Percentiles rank a stretch among this genome's conserved stretches.
These are phyloP conservation scores for Matsumurasca onukii DNA, from an alignment of 1,140 invertebrate species.

Conservation along the genomic window DNA sequence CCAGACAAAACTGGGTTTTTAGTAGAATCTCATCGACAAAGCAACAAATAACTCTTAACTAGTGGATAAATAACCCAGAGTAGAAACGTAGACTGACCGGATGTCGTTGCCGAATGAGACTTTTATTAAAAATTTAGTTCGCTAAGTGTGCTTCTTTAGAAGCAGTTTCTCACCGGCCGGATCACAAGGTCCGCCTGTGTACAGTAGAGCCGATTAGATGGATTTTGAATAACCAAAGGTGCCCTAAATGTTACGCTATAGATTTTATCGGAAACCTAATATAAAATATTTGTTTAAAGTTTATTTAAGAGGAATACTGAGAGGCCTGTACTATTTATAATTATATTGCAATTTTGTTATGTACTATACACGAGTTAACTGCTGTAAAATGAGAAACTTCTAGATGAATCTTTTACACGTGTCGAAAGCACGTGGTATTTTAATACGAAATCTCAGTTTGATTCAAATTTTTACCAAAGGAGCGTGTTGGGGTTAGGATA, in stretches of 20 bases:
- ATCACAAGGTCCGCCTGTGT: neutral
- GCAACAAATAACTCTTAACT: constrained; percentile 22
- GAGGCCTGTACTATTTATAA: constrained; percentile 40
- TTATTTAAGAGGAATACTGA: constrained; percentile 33
- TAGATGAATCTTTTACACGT: too few relatives aligned
- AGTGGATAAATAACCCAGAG: neutral
- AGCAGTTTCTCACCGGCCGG: constrained; percentile 12
- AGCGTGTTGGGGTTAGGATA: constrained; percentile 25
- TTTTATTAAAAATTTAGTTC: constrained; percentile 30
- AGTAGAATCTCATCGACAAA: constrained; percentile 12
- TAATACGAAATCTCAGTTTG: constrained; percentile 10
- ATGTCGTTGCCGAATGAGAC: constrained; percentile 21
- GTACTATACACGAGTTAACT: constrained; percentile 29
- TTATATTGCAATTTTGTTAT: constrained; percentile 33
- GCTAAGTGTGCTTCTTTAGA: constrained; percentile 32
- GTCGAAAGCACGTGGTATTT: too few relatives aligned
- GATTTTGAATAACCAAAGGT: constrained; percentile 39
- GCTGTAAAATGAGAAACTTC: neutral
- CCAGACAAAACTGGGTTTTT: constrained; percentile 20
- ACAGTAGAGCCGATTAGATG: constrained; percentile 17
- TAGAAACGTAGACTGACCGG: constrained; percentile 1
- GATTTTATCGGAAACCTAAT: constrained; percentile 25
- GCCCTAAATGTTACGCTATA: constrained; percentile 38
- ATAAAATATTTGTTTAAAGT: constrained; percentile 31
- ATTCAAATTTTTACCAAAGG: neutral